These are phyloP conservation scores for Drosophila sp. DNA, from an alignment of 1,140 invertebrate species.

Conservation along the genomic window DNA sequence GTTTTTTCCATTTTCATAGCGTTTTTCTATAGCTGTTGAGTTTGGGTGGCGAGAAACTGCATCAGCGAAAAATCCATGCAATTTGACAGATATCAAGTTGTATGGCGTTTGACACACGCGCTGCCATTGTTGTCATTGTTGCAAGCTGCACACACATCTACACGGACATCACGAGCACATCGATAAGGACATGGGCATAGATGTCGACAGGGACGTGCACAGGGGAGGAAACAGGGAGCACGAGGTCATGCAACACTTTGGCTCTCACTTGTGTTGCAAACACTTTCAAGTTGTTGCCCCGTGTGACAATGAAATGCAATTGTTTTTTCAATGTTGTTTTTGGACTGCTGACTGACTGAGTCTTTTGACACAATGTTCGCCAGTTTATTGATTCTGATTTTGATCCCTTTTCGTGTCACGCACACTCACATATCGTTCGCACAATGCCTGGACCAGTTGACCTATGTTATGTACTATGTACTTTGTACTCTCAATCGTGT, in stretches of 20 bases:
- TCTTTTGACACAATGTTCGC: conserved; percentile 40
- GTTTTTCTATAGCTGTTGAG: conserved; percentile 2
- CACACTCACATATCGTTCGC: conserved; percentile 26
- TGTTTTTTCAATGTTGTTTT: conserved; percentile 30
- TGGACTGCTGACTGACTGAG: conserved; percentile 1
- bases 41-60: background rate
- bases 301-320: conserved; percentile 26
- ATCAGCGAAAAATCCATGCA: conserved; percentile 50
- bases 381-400: conserved; percentile 45
- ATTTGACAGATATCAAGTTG: conserved; percentile 66
- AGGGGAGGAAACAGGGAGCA: background rate
- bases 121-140: conserved; percentile 49
- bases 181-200: background rate
- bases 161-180: background rate
- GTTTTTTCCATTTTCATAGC: conserved; percentile 14
- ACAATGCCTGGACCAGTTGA: background rate
- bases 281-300: conserved; percentile 15
- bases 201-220: background rate
- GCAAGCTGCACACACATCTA: conserved; percentile 18
- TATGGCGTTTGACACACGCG: conserved; percentile 56
- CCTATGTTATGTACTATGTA: background rate
- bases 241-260: background rate
- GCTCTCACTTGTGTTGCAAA: background rate
- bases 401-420: conserved; percentile 44
- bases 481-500: conserved; percentile 21